Conservation (phyloP, 2,888 invertebrate species). For the Plagiodera versicolora region DNA sequence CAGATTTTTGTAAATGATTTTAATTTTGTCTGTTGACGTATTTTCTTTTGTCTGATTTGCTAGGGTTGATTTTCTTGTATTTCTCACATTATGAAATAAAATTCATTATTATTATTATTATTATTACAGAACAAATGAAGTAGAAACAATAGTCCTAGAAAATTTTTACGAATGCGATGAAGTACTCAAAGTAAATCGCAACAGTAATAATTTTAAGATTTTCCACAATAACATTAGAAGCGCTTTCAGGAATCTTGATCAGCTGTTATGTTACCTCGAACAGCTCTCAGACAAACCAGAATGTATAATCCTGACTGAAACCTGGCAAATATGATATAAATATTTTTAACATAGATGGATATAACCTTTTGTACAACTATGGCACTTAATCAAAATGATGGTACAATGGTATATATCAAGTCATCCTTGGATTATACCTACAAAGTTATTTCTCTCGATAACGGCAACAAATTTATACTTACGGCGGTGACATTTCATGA, state of each 20-base stretch:
- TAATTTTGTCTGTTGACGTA: too few species aligned
- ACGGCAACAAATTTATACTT: constrained; percentile 6
- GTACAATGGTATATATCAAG: constrained; percentile 7
- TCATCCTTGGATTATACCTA: constrained; percentile 1
- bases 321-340: not conserved
- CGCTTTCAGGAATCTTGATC: not conserved
- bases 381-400: constrained; percentile 5
- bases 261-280: constrained; percentile 3
- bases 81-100: too few species aligned
- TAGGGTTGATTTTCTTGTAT: too few species aligned
- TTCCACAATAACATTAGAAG: constrained; percentile 9
- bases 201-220: constrained; percentile 1
- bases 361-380: not conserved
- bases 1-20: too few species aligned
- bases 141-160: constrained; percentile 4
- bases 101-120: too few species aligned
- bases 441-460: not conserved
- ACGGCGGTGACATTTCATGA: constrained; percentile 5
- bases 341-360: constrained; percentile 3
- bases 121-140: not conserved
- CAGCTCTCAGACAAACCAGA: not conserved
- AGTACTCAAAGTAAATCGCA: constrained; percentile 3
- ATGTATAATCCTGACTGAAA: constrained; percentile 6
- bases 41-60: too few species aligned
- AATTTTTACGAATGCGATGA: constrained; percentile 4